Evolutionary conservation across 2,888 invertebrate genomes (phyloP), one percentile per base, ranked within the genome.

Genomic region (Agelastica alni): DNA sequence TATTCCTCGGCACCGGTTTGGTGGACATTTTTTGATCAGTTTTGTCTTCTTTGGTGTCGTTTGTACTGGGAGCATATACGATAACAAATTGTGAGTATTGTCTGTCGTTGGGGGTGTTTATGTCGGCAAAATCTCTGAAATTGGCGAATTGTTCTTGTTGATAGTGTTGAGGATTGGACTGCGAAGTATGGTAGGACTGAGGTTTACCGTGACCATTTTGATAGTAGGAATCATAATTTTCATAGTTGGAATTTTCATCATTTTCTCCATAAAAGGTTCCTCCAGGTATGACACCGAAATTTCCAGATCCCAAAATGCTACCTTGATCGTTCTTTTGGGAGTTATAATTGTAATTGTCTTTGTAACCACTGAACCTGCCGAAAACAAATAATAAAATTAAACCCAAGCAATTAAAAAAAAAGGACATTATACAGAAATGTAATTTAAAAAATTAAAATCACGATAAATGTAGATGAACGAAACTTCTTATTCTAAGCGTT

Each of bases 51-150:
- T 20, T 77, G 4, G 83, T 84, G 67, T 91, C 91, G 72, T 89
- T 89, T 63, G 90, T 89, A 1, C 20, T 49, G 0, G 89, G 89
- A 30, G 51, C 56, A 70, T 92, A 92, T 0, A 92, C 91, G 0
- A 92, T 87, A 20, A 91, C 90, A 58, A 85, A 86, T 64, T 92
- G 89, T 0, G 92, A 91, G 74, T 88, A 93, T 4, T 90, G 90
- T 1, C 86, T 81, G 69, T 89, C 90, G 0, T 89, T 84, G 0
- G 91, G 91, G 2, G 90, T 85, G 58, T 92, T 93, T 48, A 93
- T 93, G 67, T 93, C 93, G 1, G 93, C 93, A 69, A 93, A 93
- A 72, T 93, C 93, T 67, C 91, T 83, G 78, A 93, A 93, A 71
- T 93, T 91, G 3, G 91, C 91, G 70, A 93, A 93, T 70, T 93